phyloP scores from a whole-genome alignment of 2,888 invertebrate species.

The Platycheirus rosarum region DNA sequence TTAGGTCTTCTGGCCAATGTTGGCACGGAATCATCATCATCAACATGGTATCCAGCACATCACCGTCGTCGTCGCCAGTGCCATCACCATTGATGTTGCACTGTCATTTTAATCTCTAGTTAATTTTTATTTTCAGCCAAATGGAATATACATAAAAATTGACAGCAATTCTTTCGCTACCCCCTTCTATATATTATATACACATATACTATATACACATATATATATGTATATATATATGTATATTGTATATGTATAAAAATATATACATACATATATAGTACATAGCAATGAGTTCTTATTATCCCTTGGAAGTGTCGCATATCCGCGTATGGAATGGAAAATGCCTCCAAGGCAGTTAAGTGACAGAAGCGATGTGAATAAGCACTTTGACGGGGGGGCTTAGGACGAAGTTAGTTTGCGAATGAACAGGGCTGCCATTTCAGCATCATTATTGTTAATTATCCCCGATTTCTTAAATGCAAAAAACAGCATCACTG shows the following conservation, averaged over 20 bases:
- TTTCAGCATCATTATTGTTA: too few relatives aligned
- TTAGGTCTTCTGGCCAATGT: conserved; percentile 74
- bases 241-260: not conserved
- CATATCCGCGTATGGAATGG: conserved; percentile 41
- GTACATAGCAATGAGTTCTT: conserved; percentile 43
- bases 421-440: too few relatives aligned
- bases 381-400: too few relatives aligned
- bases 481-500: too few relatives aligned
- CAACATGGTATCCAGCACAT: conserved; percentile 42
- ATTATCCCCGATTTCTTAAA: too few relatives aligned
- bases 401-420: too few relatives aligned
- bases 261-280: too few relatives aligned
- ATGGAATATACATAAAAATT: conserved; percentile 55
- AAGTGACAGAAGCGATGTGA: too few relatives aligned
- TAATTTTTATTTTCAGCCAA: conserved; percentile 69
- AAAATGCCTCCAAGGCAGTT: conserved; percentile 68
- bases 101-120: conserved; percentile 71
- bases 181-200: not conserved
- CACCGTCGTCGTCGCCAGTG: conserved; percentile 9
- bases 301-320: conserved; percentile 29
- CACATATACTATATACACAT: too few relatives aligned
- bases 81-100: conserved; percentile 43
- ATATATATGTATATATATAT: not conserved
- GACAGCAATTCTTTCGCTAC: conserved; percentile 27
- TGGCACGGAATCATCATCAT: conserved; percentile 64